phyloP scores from a whole-genome alignment of 2,113 vertebrate species.

The Etheostoma cragini region DNA sequence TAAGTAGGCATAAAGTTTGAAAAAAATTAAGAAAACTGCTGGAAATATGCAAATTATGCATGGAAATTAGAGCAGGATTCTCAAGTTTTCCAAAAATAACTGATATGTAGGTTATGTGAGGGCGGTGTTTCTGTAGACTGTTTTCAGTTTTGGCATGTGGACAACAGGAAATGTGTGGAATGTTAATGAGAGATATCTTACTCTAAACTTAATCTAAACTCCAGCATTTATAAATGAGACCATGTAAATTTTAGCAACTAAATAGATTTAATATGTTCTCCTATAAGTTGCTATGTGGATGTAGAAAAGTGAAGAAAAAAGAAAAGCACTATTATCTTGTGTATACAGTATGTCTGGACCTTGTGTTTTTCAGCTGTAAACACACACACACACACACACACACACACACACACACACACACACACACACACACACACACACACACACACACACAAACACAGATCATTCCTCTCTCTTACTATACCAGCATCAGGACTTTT shows the following conservation, averaged over 20 bases:
- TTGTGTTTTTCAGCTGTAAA: background rate
- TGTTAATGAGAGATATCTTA: background rate
- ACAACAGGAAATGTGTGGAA: conserved; percentile 25
- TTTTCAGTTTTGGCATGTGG: background rate
- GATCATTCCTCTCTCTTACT: background rate
- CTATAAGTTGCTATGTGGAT: background rate
- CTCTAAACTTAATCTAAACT: conserved; percentile 13
- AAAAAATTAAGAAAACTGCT: background rate
- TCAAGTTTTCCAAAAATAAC: background rate
- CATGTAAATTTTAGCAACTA: background rate
- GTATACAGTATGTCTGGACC: background rate
- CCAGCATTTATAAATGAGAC: too few relatives aligned
- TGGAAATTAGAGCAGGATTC: background rate
- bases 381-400: background rate
- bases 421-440: background rate
- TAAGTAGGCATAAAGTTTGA: background rate
- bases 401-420: background rate
- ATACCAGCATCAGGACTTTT: background rate
- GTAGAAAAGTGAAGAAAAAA: background rate
- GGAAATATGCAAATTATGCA: background rate
- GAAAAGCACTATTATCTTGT: rapidly evolving
- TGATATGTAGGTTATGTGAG: background rate
- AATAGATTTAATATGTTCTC: conserved; percentile 17
- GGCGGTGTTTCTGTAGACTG: background rate
- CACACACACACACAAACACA: background rate